phyloP scores from a whole-genome alignment of 2,797 vertebrate species.

The Heterohyrax brucei region DNA sequence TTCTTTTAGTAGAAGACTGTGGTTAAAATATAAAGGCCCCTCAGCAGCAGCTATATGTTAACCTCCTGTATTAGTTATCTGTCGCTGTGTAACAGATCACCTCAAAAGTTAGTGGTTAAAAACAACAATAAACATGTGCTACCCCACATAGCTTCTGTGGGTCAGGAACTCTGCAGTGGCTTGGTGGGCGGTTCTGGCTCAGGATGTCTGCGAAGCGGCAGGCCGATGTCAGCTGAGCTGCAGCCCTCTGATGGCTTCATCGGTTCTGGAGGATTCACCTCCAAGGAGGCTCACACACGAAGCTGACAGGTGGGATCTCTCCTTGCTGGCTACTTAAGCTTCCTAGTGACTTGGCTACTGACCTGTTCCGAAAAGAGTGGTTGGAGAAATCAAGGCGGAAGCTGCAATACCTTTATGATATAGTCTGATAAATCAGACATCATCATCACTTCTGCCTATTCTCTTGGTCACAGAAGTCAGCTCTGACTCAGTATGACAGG shows the following conservation, averaged over 20 bases:
- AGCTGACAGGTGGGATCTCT: neutral
- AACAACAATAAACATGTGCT: slow-evolving; percentile 38
- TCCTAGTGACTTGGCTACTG: neutral
- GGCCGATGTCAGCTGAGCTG: neutral
- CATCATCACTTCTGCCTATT: neutral
- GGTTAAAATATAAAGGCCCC: slow-evolving; percentile 69
- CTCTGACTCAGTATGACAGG: neutral
- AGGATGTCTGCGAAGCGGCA: neutral
- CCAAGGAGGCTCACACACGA: neutral
- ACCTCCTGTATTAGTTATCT: slow-evolving; percentile 25
- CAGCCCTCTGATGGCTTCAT: neutral
- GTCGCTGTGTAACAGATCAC: neutral
- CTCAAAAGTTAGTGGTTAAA: slow-evolving; percentile 35
- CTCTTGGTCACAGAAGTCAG: neutral
- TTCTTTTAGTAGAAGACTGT: slow-evolving; percentile 57
- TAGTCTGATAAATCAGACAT: neutral
- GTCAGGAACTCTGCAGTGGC: neutral
- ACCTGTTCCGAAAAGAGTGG: slow-evolving; percentile 11
- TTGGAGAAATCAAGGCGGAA: neutral
- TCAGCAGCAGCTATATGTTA: slow-evolving; percentile 29
- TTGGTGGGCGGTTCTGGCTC: neutral
- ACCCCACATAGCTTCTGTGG: neutral
- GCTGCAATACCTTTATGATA: neutral
- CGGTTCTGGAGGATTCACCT: neutral
- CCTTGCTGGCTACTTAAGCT: neutral